These are phyloP conservation scores for Eriocheir sinensis DNA, from an alignment of 1,140 invertebrate species.

Conservation along the genomic window DNA sequence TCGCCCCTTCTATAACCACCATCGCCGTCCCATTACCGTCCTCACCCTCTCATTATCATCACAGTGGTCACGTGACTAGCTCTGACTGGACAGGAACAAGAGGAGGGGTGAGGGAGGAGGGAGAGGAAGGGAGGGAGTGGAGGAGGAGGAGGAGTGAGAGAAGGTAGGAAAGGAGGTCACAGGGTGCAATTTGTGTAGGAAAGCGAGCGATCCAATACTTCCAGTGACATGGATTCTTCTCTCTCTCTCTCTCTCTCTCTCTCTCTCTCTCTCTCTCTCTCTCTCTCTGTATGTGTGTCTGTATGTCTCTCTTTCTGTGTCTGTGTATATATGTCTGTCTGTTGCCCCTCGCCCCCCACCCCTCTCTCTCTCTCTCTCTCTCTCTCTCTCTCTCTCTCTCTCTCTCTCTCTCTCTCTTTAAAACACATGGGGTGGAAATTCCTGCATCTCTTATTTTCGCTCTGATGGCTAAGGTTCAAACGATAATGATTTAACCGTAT, in stretches of 20 bases:
- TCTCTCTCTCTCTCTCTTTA: not conserved
- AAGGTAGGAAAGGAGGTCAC: not conserved
- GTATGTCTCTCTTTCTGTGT: not conserved
- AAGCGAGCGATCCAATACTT: not conserved
- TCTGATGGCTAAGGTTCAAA: too few relatives aligned
- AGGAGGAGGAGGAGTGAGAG: not conserved
- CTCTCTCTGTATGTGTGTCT: not conserved
- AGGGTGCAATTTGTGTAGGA: not conserved
- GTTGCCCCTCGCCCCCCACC: not conserved
- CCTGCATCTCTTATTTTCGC: too few relatives aligned
- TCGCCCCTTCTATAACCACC: too few relatives aligned
- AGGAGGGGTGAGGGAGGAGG: not conserved
- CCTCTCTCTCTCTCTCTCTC: slow-evolving; percentile 17
- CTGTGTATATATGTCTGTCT: not conserved
- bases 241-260: not conserved
- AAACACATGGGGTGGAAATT: too few relatives aligned
- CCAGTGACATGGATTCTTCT: not conserved
- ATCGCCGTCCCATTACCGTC: too few relatives aligned
- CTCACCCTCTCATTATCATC: too few relatives aligned
- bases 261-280: not conserved
- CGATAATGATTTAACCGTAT: too few relatives aligned
- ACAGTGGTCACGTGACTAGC: too few relatives aligned
- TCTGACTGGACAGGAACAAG: too few relatives aligned
- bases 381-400: not conserved
- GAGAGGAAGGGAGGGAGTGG: not conserved